Evolutionary conservation across 2,888 invertebrate genomes (phyloP).

Genomic region (Cantharis rustica): DNA sequence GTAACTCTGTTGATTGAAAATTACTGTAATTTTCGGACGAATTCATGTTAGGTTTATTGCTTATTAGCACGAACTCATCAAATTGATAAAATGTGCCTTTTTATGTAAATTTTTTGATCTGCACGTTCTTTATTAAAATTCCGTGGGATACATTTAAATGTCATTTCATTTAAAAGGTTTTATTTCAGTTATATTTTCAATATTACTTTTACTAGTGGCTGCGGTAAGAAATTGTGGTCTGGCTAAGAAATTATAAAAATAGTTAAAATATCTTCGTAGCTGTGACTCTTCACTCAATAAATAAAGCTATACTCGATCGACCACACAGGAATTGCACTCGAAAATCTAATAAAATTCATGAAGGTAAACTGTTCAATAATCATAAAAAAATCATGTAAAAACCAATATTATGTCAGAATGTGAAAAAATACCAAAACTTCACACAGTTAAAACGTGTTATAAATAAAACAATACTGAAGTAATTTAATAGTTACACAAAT

Average conservation of each 20-base stretch:
- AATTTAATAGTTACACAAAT: no score
- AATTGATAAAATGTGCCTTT: constrained; percentile 15
- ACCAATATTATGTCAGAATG: neutral
- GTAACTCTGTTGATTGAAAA: constrained; percentile 29
- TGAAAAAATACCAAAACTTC: no score
- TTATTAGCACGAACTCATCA: constrained; percentile 28
- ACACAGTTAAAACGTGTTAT: no score
- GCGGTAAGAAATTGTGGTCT: neutral
- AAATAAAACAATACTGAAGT: no score
- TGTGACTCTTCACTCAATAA: no score
- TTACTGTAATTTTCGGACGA: constrained; percentile 32
- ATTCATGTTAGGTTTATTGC: constrained; percentile 25
- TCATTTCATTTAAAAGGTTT: neutral
- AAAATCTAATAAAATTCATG: neutral
- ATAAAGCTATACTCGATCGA: no score
- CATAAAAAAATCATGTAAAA: neutral
- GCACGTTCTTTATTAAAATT: neutral
- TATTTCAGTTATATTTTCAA: neutral
- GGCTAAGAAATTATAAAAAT: neutral
- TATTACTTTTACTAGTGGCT: neutral
- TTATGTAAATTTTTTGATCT: neutral
- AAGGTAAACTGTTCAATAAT: no score
- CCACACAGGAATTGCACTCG: neutral
- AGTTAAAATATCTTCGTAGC: no score
- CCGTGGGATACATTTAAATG: neutral